phyloP scores from a whole-genome alignment of 2,888 invertebrate species.

The Corbicula japonica region DNA sequence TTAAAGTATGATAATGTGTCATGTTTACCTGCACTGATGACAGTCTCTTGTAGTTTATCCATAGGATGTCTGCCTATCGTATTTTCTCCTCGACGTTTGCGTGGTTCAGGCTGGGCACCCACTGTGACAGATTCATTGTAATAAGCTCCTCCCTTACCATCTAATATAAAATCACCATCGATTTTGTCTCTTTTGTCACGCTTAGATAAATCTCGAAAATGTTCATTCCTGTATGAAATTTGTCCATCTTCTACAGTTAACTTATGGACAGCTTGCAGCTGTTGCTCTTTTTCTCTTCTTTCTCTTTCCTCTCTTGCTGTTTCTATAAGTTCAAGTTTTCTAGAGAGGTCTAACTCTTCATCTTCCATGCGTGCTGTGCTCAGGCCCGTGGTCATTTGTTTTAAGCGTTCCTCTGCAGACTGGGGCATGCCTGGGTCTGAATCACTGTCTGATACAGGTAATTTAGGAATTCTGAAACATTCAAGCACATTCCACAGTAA shows the following conservation, averaged over 20 bases:
- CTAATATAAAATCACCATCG: constrained; percentile 48
- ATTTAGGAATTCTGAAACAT: constrained; percentile 28
- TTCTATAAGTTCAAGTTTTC: constrained; percentile 38
- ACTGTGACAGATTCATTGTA: constrained; percentile 35
- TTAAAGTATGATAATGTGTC: too few relatives aligned
- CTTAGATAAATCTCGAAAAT: constrained; percentile 41
- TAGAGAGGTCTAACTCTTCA: constrained; percentile 39
- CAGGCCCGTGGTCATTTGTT: constrained; percentile 56
- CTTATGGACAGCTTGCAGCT: constrained; percentile 10
- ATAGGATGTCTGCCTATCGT: constrained; percentile 41
- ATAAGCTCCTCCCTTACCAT: constrained; percentile 1
- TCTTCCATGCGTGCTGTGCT: constrained; percentile 48
- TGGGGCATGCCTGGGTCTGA: constrained; percentile 31
- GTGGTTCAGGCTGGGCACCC: constrained; percentile 25
- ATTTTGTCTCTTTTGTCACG: constrained; percentile 50
- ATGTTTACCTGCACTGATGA: constrained; percentile 26
- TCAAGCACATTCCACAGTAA: too few relatives aligned
- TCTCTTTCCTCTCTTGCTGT: constrained; percentile 48
- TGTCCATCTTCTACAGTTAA: constrained; percentile 37
- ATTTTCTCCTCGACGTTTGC: constrained; percentile 38
- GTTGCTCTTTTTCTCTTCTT: constrained; percentile 34
- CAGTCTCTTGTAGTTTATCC: constrained; percentile 51
- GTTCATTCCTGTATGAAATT: constrained; percentile 49
- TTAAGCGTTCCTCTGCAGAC: constrained; percentile 47
- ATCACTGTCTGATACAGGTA: constrained; percentile 32